phyloP scores from a whole-genome alignment of 1,140 invertebrate species.

The Eueides isabella region DNA sequence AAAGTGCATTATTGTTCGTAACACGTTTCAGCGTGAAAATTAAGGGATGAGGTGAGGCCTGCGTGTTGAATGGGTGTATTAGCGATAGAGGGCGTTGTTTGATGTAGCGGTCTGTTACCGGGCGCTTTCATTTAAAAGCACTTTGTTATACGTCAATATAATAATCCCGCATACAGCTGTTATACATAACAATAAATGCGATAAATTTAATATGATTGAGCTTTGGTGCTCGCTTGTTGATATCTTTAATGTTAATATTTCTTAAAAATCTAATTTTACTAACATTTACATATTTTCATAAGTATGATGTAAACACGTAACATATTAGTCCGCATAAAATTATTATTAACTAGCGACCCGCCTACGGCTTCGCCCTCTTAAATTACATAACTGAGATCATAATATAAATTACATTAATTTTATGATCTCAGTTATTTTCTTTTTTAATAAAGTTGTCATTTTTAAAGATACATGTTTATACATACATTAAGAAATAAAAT shows the following conservation, averaged over 20 bases:
- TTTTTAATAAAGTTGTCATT: too few relatives aligned
- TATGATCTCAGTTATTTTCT: too few relatives aligned
- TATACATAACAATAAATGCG: background rate
- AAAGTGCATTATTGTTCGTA: slow-evolving; percentile 43
- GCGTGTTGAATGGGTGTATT: slow-evolving; percentile 56
- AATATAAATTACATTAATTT: too few relatives aligned
- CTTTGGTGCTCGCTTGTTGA: background rate
- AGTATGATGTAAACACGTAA: background rate
- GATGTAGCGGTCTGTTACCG: slow-evolving; percentile 56
- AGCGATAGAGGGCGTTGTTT: slow-evolving; percentile 67
- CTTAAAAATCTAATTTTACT: background rate
- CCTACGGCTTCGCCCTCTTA: too few relatives aligned
- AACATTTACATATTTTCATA: background rate
- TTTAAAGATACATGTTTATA: too few relatives aligned
- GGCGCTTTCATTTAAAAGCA: slow-evolving; percentile 59
- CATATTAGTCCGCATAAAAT: too few relatives aligned
- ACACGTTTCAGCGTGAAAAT: slow-evolving; percentile 36
- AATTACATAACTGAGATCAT: too few relatives aligned
- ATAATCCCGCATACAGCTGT: slow-evolving; percentile 30
- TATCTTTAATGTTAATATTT: background rate
- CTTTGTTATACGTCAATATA: slow-evolving; percentile 44
- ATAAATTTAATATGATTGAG: background rate
- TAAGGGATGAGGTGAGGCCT: slow-evolving; percentile 68
- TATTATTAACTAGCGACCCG: too few relatives aligned
- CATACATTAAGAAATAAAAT: too few relatives aligned